phyloP scores from a whole-genome alignment of 2,113 vertebrate species.

The Willisornis vidua region DNA sequence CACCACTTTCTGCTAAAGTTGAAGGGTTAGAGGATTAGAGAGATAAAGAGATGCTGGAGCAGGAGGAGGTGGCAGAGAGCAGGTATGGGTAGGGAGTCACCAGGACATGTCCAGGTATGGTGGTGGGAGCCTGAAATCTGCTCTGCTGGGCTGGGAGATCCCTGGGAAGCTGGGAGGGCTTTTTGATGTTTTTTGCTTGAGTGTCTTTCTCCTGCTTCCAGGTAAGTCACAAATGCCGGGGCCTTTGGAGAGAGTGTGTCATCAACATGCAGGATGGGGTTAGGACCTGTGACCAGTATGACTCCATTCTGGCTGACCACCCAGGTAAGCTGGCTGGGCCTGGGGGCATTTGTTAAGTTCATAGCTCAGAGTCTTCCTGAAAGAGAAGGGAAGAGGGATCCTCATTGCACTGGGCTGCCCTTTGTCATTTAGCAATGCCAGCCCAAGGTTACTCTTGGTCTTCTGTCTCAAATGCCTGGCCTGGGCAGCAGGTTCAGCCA shows the following conservation, averaged over 20 bases:
- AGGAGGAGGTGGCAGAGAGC: background rate
- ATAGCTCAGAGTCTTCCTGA: background rate
- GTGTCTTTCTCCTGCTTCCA: background rate
- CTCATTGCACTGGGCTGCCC: background rate
- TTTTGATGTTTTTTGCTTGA: background rate
- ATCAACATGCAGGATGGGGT: constrained; percentile 78
- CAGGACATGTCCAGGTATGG: accelerated
- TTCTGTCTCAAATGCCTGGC: background rate
- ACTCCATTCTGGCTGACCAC: constrained; percentile 77
- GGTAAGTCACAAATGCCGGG: constrained; percentile 78
- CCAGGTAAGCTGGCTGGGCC: constrained; percentile 57
- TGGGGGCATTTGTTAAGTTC: background rate
- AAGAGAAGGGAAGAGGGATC: background rate
- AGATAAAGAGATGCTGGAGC: background rate
- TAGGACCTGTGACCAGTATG: constrained; percentile 77
- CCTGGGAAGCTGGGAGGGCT: background rate
- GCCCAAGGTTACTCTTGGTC: background rate
- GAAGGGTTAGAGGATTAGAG: background rate
- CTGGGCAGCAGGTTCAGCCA: background rate
- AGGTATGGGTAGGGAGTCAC: background rate
- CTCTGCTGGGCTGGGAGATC: background rate
- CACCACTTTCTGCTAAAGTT: background rate
- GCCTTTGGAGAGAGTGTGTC: constrained; percentile 79
- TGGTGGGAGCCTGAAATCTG: background rate
- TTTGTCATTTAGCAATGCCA: background rate